Evolutionary conservation across 1,140 invertebrate genomes (phyloP), one percentile per base, ranked within the genome.

Genomic region (Hestina assimilis): DNA sequence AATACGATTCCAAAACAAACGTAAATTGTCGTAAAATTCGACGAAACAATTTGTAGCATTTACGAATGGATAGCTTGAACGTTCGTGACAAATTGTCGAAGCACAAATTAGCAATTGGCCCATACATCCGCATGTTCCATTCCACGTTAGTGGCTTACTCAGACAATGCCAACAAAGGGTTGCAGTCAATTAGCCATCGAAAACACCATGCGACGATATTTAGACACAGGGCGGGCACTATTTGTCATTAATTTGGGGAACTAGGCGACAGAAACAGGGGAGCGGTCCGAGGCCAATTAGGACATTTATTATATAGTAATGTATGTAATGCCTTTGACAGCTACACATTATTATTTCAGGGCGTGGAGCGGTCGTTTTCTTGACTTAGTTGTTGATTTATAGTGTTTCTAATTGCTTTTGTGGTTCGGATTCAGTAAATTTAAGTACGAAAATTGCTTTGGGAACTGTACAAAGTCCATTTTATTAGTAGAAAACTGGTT

Each of bases 171-270:
- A 73, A 80, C 75, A 76, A 78, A 78, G 55, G 46, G 55, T 51
- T 58, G 28, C 28, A 58, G 77, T 79, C 78, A 83, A 83, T 83
- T 83, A 83, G 78, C 74, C 70, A 81, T 81, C 72, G 72, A 79
- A 79, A 75, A 80, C 74, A 72, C 57, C 60, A 58, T 63, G 55
- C 45, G 52, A 62, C 68, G 69, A 77, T 78, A 77, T 79, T 78
- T 79, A 79, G 79, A 78, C 67, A 57, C 66, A 65, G 75, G 79
- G 71, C 66, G 74, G 75, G 68, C 59, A 65, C 74, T 79, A 78
- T 85, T 85, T 82, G 82, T 82, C 80, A 82, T 83, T 83, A 83
- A 83, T 82, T 85, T 82, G 65, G 76, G 73, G 69, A 76, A 77
- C 75, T 69, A 83, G 72, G 80, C 81, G 81, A 85, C 82, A 80